Evolutionary conservation across 2,797 vertebrate genomes (phyloP).

Genomic region (Pseudochirops corinnae): DNA sequence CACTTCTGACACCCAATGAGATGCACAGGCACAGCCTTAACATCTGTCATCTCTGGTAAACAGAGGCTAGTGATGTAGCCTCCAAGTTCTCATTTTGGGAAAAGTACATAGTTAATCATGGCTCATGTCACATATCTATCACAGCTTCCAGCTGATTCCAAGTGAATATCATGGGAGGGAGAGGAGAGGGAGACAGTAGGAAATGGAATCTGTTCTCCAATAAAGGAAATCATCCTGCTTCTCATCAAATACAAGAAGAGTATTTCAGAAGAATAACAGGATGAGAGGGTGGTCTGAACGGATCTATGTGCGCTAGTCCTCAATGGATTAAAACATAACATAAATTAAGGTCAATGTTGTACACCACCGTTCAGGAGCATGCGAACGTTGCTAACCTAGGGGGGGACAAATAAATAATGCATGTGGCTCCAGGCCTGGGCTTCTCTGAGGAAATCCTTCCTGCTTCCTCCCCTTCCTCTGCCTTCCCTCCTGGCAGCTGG

Average conservation of each 20-base stretch:
- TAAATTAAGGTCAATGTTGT: slow-evolving; percentile 73
- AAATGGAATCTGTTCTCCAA: slow-evolving; percentile 70
- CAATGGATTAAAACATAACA: slow-evolving; percentile 81
- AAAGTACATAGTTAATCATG: slow-evolving; percentile 76
- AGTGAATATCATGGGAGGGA: slow-evolving; percentile 78
- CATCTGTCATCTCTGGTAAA: slow-evolving; percentile 85
- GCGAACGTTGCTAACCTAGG: slow-evolving; percentile 66
- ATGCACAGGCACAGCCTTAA: slow-evolving; percentile 88
- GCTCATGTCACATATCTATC: slow-evolving; percentile 82
- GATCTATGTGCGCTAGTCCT: slow-evolving; percentile 62
- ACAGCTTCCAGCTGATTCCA: slow-evolving; percentile 84
- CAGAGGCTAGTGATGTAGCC: slow-evolving; percentile 82
- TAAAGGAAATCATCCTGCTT: slow-evolving; percentile 68
- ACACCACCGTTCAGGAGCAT: slow-evolving; percentile 66
- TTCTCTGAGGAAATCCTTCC: slow-evolving; percentile 70
- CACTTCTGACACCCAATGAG: slow-evolving; percentile 87
- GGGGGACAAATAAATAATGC: slow-evolving; percentile 75
- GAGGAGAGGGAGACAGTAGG: background rate
- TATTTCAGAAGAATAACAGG: slow-evolving; percentile 75
- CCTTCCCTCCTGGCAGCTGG: background rate
- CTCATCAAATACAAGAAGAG: slow-evolving; percentile 64
- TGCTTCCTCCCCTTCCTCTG: background rate
- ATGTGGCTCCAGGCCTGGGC: slow-evolving; percentile 76
- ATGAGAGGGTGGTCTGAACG: slow-evolving; percentile 62
- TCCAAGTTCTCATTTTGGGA: slow-evolving; percentile 80